Evolutionary conservation across 2,113 vertebrate genomes (phyloP).

Genomic region (Zapus hudsonius): DNA sequence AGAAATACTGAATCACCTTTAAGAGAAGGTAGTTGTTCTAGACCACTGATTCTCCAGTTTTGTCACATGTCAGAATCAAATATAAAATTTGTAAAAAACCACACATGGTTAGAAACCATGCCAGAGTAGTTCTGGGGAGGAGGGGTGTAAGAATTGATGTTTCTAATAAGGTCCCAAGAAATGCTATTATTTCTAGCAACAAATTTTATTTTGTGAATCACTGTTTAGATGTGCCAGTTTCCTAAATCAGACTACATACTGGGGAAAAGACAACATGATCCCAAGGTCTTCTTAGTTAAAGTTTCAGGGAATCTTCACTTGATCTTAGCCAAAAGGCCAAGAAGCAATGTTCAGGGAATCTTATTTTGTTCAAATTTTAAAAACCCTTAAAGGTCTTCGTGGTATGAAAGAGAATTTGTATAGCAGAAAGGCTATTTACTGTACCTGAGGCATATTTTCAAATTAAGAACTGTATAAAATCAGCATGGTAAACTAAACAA

Average conservation of each 20-base stretch:
- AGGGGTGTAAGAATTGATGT: not conserved
- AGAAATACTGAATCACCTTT: not conserved
- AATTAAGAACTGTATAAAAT: not conserved
- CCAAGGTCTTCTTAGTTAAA: not conserved
- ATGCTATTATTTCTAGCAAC: not conserved
- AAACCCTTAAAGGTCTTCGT: not conserved
- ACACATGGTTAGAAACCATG: too few species aligned
- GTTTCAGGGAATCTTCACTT: not conserved
- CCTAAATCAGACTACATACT: not conserved
- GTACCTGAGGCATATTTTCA: not conserved
- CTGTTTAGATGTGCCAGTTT: not conserved
- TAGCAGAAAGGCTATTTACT: not conserved
- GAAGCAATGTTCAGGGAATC: not conserved
- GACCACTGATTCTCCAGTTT: not conserved
- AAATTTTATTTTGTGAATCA: not conserved
- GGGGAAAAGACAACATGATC: not conserved
- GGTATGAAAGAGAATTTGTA: not conserved
- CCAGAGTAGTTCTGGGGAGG: not conserved
- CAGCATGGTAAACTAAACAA: not conserved
- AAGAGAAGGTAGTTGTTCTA: not conserved
- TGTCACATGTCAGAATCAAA: too few species aligned
- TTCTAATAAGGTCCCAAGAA: conserved; percentile 15
- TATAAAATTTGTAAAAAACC: too few species aligned
- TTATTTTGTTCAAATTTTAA: not conserved
- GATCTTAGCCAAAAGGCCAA: too few species aligned